Conservation (phyloP, 2,888 invertebrate genomes). For the Brachypterus glaber region DNA sequence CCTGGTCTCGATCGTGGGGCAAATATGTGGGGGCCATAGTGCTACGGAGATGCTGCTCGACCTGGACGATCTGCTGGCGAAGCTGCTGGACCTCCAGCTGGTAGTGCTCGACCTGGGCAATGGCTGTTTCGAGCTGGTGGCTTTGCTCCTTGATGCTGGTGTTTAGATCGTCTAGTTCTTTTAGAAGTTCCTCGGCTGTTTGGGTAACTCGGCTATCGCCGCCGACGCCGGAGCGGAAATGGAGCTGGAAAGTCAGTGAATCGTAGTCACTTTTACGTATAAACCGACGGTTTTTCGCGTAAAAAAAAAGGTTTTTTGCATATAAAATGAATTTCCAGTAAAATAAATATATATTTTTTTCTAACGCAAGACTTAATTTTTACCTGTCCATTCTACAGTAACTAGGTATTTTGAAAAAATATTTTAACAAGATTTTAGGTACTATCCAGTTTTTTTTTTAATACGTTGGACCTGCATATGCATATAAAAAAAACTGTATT, state of each 20-base stretch:
- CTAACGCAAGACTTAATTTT: no score
- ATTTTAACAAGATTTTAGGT: no score
- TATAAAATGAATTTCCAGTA: no score
- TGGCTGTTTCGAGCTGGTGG: constrained; percentile 60
- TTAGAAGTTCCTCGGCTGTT: constrained; percentile 58
- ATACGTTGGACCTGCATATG: no score
- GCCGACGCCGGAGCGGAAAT: constrained; percentile 78
- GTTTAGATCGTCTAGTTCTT: constrained; percentile 58
- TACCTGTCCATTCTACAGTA: no score
- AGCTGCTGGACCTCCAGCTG: constrained; percentile 79
- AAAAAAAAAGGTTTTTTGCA: no score
- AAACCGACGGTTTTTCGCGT: not conserved
- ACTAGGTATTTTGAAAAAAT: no score
- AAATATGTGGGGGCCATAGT: constrained; percentile 75
- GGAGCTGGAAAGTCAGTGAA: constrained; percentile 63
- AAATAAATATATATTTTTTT: no score
- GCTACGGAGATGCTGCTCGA: constrained; percentile 77
- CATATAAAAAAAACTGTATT: no score
- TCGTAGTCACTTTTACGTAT: not conserved
- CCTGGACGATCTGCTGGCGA: constrained; percentile 74
- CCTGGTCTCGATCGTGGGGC: constrained; percentile 73
- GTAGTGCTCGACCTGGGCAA: constrained; percentile 78
- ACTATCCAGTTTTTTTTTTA: no score
- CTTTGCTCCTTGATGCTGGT: constrained; percentile 55
- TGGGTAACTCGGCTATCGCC: constrained; percentile 67